Base-by-base conservation (phyloP, 2,797 vertebrate genomes). In the Phalanger gymnotis region DNA sequence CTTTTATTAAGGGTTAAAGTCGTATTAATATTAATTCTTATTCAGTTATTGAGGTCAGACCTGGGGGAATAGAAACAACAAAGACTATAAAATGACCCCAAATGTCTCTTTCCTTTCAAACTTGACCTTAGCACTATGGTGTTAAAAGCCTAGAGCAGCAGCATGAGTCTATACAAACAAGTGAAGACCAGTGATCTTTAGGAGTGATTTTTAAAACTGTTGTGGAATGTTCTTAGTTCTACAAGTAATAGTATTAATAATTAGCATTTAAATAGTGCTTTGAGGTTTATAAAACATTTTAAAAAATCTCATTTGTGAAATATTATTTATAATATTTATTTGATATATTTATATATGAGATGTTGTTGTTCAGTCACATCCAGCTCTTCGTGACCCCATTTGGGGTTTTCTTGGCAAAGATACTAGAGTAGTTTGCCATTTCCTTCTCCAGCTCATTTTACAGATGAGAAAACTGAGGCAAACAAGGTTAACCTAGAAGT, bases 81-180 rank as follows among this genome's bases (percentile, higher is more conserved):
- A 19, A 87, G 73, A 87, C 19, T 87, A 51, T 87, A 27, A 81
- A 87, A 47, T 51, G 51, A 27, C 0, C 27, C 47, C 34, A 81
- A 81, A 81, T 40, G 53, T 13, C 31, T 11, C 40, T 73, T 40
- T 93, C 34, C 47, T 90, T 92, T 95, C 90, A 91, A 95, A 94
- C n/a, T 34, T 31, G 90, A 55, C 1, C 6, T 56, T 55, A 54
- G 27, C 40, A 51, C 40, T 87, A 10, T 73, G 5, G 16, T 73
- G 19, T 73, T 73, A 40, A 16, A 58, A 58, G 53, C 9, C 16
- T 93, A 55, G 9, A 54, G 14, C 31, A 51, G 55, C 47, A 57
- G 31, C 89, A 89, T 0, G 58, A 40, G 91, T 22, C 53, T 53
- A 2, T 91, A 51, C 92, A 90, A 95, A 90, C 81, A 53, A 1